Evolutionary conservation across 2,888 invertebrate genomes (phyloP).

Genomic region (Anoncus sp.): DNA sequence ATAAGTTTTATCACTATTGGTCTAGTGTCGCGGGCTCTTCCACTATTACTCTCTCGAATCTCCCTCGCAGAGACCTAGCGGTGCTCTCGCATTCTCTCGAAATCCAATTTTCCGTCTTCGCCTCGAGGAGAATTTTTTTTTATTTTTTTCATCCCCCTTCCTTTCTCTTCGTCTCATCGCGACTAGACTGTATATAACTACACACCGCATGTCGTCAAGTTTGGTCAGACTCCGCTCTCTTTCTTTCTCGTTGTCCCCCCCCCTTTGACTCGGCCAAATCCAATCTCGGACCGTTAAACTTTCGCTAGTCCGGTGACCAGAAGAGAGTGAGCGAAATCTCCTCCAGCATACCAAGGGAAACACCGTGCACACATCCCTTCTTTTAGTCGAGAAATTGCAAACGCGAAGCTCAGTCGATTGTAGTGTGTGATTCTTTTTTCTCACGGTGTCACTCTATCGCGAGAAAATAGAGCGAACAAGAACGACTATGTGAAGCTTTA

Average conservation of each 20-base stretch:
- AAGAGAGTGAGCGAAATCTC: conserved; percentile 66
- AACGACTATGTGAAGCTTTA: neutral
- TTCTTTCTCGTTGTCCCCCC: conserved; percentile 31
- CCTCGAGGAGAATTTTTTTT: conserved; percentile 61
- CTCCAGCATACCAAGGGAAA: conserved; percentile 23
- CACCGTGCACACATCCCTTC: neutral
- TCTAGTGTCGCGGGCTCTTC: neutral
- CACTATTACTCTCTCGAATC: neutral
- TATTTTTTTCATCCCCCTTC: conserved; percentile 25
- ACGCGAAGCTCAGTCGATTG: conserved; percentile 18
- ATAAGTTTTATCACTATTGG: no score
- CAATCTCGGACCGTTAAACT: conserved; percentile 74
- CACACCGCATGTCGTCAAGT: conserved; percentile 40
- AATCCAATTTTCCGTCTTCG: conserved; percentile 75
- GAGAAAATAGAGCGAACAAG: neutral
- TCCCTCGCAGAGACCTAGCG: conserved; percentile 55
- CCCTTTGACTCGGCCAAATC: conserved; percentile 65
- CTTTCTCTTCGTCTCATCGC: conserved; percentile 15
- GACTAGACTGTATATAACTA: conserved; percentile 15
- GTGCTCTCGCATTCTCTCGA: conserved; percentile 68
- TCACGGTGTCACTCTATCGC: neutral
- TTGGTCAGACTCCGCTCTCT: conserved; percentile 60
- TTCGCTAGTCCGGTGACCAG: conserved; percentile 70
- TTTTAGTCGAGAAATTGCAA: conserved; percentile 30
- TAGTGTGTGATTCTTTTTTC: conserved; percentile 15